These are phyloP conservation scores for Chironomus riparius DNA, from an alignment of 2,888 invertebrate genomes.

Conservation along the genomic window DNA sequence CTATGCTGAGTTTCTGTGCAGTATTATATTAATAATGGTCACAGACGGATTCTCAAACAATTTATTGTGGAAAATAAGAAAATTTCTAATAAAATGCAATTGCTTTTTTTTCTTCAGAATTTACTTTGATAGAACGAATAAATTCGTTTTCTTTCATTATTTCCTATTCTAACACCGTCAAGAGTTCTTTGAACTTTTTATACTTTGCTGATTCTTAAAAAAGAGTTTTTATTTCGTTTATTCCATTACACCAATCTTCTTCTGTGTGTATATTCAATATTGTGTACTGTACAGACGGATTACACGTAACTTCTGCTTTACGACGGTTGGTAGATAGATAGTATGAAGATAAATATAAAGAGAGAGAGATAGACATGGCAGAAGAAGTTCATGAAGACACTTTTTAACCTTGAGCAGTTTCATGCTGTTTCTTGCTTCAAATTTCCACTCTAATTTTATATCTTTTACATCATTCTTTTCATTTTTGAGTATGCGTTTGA, in stretches of 20 bases:
- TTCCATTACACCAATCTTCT: neutral
- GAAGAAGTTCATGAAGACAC: conserved; percentile 2
- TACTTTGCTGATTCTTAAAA: neutral
- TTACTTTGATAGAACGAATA: neutral
- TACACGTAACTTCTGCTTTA: neutral
- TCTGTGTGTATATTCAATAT: neutral
- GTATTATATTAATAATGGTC: neutral
- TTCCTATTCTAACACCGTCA: neutral
- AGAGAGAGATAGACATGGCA: neutral
- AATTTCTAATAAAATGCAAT: neutral
- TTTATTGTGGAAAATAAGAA: too few species aligned
- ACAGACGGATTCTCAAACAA: neutral
- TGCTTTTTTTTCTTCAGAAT: neutral
- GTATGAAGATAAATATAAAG: neutral
- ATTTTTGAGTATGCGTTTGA: neutral
- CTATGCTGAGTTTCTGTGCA: neutral
- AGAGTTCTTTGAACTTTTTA: conserved; percentile 2
- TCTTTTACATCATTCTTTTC: neutral
- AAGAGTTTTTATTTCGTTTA: neutral
- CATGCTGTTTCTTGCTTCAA: neutral
- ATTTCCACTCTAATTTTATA: neutral
- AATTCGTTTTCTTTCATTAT: neutral
- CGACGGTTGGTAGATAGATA: neutral
- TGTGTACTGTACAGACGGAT: neutral
- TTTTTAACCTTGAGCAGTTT: neutral